These are phyloP conservation scores for Falco berigora DNA, from an alignment of 2,797 vertebrate species.

Conservation along the genomic window DNA sequence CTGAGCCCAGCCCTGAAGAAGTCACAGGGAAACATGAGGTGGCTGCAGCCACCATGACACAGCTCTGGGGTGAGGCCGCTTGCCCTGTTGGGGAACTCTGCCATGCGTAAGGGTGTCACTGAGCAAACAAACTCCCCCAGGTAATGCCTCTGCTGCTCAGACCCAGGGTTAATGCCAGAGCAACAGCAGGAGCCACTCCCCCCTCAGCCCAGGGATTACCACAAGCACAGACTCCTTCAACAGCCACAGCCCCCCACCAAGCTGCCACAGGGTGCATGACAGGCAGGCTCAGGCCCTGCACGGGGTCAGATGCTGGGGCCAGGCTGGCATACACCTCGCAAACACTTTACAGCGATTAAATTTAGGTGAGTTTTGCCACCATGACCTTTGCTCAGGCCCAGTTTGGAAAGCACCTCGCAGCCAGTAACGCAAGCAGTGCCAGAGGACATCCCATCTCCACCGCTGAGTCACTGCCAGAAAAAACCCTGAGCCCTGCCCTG, in stretches of 20 bases:
- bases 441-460: neutral
- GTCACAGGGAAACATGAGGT: neutral
- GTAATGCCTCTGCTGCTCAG: neutral
- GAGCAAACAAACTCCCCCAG: neutral
- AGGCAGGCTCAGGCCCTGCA: rapidly evolving
- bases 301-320: neutral
- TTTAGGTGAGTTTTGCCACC: neutral
- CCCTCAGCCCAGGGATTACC: neutral
- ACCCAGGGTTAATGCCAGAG: neutral
- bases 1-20: neutral
- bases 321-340: neutral
- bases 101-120: rapidly evolving
- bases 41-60: neutral
- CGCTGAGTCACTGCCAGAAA: neutral
- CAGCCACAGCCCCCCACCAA: neutral
- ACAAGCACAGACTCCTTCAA: neutral
- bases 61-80: neutral
- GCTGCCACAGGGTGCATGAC: neutral
- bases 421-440: neutral
- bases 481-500: rapidly evolving
- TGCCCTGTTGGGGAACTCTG: neutral
- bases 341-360: neutral
- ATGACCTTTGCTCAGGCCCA: neutral
- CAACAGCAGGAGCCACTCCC: neutral
- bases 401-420: neutral